Evolutionary conservation across 2,888 invertebrate genomes (phyloP), one percentile per base, ranked within the genome.

Genomic region (Tipula unca): DNA sequence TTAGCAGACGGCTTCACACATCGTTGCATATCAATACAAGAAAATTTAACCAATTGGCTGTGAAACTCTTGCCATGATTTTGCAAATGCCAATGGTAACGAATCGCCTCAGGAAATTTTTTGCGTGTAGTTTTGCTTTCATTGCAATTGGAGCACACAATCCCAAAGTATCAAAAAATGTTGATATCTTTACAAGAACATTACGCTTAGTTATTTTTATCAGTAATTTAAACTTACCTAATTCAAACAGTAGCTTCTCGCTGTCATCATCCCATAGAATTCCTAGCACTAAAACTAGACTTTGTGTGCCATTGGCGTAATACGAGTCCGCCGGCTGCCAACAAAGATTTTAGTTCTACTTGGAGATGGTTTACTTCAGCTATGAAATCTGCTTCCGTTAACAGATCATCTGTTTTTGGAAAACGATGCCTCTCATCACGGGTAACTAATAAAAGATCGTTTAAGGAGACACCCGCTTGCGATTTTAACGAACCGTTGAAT

Each of bases 381-480:
- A 39, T 1, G 1, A 1, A 6, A 13, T 39, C 13, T 6, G 39
- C 39, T 13, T 10, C 39, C 6, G 39, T 10, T 10, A 39, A 13
- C 39, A 39, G 13, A 39, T 39, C 39, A 13, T 39, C 6, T 39
- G 6, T 10, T 39, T 13, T 39, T 35, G 35, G 35, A 35, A 35
- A 85, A 35, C 54, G 20, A 32, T 32, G 8, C n/a, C 32, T 17
- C 29, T 86, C 48, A 84, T 86, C 86, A 13, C 29, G 5, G 86
- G 85, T 13, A 86, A 29, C 85, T 86, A 85, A n/a, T 48, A n/a
- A n/a, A 14, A n/a, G n/a, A n/a, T n/a, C n/a, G n/a, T n/a, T n/a
- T n/a, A n/a, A n/a, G n/a, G n/a, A n/a, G n/a, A n/a, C n/a, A n/a
- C n/a, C n/a, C n/a, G n/a, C n/a, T n/a, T n/a, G n/a, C n/a, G n/a